A percentile compares a stretch with the other conserved stretches of the same genome.
Conservation (phyloP, 2,888 invertebrate genomes). For the Tipula lateralis region DNA sequence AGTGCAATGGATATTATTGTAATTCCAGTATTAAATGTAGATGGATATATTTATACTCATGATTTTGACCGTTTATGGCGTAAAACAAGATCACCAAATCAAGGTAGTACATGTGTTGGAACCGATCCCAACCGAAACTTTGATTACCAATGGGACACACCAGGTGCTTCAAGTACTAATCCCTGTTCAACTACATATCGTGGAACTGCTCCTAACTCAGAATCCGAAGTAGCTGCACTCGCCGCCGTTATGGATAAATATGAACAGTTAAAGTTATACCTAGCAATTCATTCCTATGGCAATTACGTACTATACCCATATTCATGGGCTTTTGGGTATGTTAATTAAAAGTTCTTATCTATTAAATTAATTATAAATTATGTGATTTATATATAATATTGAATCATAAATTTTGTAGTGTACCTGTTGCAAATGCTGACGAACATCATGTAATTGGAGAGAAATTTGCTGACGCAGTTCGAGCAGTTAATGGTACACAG, state of each 20-base stretch:
- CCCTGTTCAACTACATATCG: neutral
- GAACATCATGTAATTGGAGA: no score
- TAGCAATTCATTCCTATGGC: constrained; percentile 49
- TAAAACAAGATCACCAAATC: constrained; percentile 56
- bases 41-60: constrained; percentile 48
- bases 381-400: no score
- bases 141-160: constrained; percentile 60
- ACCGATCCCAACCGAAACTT: constrained; percentile 76
- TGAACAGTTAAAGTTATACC: constrained; percentile 44
- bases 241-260: constrained; percentile 44
- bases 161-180: neutral
- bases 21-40: constrained; percentile 47
- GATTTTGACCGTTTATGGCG: constrained; percentile 56
- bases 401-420: no score
- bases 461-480: neutral
- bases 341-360: no score
- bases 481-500: neutral
- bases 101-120: constrained; percentile 55
- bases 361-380: no score
- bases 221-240: constrained; percentile 45
- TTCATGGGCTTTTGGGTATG: constrained; percentile 47
- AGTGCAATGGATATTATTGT: constrained; percentile 34
- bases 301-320: constrained; percentile 49
- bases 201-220: constrained; percentile 41
- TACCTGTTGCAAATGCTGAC: no score